Percentiles rank a stretch among this genome's conserved stretches.
phyloP scores from a whole-genome alignment of 2,888 invertebrate species.

The Tubulanus polymorphus region DNA sequence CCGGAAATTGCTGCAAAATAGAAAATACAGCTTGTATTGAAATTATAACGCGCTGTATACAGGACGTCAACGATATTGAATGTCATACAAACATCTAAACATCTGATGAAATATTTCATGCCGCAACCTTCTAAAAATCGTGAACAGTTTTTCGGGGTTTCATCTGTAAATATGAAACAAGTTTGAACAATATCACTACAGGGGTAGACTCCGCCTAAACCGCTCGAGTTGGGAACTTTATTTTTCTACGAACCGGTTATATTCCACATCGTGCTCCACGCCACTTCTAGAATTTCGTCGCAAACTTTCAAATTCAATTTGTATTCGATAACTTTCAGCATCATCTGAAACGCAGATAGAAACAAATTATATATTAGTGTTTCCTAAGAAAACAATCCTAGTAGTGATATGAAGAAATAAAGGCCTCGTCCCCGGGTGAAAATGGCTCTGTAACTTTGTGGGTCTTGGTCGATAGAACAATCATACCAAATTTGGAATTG shows the following conservation, averaged over 20 bases:
- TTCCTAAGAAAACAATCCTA: too few species aligned
- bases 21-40: not conserved
- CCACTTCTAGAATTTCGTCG: constrained; percentile 94
- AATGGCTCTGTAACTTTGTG: too few species aligned
- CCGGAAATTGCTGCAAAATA: constrained; percentile 70
- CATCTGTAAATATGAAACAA: constrained; percentile 66
- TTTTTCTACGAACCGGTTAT: constrained; percentile 56
- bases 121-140: constrained; percentile 83
- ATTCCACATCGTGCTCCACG: constrained; percentile 99
- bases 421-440: too few species aligned
- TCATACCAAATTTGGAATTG: too few species aligned
- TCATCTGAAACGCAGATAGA: constrained; percentile 61
- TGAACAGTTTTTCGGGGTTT: constrained; percentile 90
- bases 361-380: not conserved
- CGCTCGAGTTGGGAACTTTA: too few species aligned
- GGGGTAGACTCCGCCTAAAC: too few species aligned
- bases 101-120: constrained; percentile 83
- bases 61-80: too few species aligned
- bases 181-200: too few species aligned
- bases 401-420: too few species aligned
- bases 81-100: constrained; percentile 69
- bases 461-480: too few species aligned
- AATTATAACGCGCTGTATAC: too few species aligned
- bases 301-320: constrained; percentile 72
- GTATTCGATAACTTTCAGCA: constrained; percentile 82